These are phyloP conservation scores for Proisotoma minuta DNA, from an alignment of 2,888 invertebrate species.

Conservation along the genomic window DNA sequence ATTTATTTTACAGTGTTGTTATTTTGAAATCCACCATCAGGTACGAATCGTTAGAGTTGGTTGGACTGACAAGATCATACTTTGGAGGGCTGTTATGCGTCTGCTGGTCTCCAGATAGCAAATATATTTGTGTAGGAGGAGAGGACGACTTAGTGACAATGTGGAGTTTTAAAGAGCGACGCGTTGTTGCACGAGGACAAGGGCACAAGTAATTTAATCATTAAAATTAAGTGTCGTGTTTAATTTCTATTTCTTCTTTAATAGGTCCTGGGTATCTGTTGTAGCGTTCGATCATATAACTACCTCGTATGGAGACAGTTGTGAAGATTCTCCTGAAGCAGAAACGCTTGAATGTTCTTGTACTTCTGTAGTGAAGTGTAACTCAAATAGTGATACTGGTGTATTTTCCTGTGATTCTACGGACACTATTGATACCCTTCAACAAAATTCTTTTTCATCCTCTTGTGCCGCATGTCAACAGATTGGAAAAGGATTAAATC, in stretches of 20 bases:
- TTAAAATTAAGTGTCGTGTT: constrained; percentile 6
- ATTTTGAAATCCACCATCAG: too few species aligned
- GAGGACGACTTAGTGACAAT: constrained; percentile 98
- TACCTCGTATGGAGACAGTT: constrained; percentile 61
- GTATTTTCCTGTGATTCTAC: constrained; percentile 46
- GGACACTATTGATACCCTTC: constrained; percentile 28
- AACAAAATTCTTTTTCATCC: constrained; percentile 18
- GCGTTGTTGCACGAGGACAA: constrained; percentile 94
- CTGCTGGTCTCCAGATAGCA: constrained; percentile 95
- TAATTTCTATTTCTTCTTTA: constrained; percentile 9
- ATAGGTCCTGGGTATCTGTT: constrained; percentile 82
- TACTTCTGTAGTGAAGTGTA: constrained; percentile 34
- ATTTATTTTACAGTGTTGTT: too few species aligned
- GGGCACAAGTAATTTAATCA: constrained; percentile 52
- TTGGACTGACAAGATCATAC: constrained; percentile 90
- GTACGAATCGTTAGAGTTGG: constrained; percentile 93
- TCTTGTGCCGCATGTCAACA: constrained; percentile 34
- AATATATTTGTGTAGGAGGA: constrained; percentile 92
- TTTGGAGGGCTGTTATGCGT: constrained; percentile 97
- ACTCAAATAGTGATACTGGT: constrained; percentile 40
- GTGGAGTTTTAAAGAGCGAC: constrained; percentile 86
- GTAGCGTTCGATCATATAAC: constrained; percentile 90
- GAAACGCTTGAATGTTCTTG: constrained; percentile 42
- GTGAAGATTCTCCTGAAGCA: constrained; percentile 52
- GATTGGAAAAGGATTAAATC: constrained; percentile 30